phyloP scores from a whole-genome alignment of 1,140 invertebrate species.

The Triops cancriformis region DNA sequence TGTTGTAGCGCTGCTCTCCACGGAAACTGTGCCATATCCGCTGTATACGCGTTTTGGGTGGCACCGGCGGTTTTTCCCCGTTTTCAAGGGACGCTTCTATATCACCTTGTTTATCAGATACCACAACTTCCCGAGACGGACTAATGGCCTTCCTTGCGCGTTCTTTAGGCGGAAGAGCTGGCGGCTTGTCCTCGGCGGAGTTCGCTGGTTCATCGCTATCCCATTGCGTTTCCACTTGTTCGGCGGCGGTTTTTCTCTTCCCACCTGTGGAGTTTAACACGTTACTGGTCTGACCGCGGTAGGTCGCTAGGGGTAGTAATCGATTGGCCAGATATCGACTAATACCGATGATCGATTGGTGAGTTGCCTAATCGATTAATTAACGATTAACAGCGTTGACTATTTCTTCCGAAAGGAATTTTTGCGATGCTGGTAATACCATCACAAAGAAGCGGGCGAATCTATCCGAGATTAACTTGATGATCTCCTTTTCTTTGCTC shows the following conservation, averaged over 20 bases:
- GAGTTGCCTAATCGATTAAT: no score
- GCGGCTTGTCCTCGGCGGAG: not conserved
- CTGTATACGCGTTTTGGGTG: not conserved
- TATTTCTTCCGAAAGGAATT: no score
- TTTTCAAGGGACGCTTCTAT: not conserved
- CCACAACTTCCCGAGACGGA: not conserved
- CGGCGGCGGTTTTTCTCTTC: not conserved
- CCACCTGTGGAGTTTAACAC: not conserved
- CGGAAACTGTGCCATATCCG: not conserved
- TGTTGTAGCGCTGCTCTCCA: not conserved
- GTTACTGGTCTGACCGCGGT: no score
- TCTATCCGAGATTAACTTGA: no score
- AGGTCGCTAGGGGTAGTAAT: no score
- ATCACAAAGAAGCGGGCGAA: no score
- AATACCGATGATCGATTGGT: no score
- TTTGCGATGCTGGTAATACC: no score
- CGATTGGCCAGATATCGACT: no score
- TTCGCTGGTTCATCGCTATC: not conserved
- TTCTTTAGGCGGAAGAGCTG: not conserved
- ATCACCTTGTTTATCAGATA: not conserved
- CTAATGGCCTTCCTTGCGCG: not conserved
- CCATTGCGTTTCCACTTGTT: not conserved
- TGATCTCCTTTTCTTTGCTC: no score
- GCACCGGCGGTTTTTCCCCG: not conserved
- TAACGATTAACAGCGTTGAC: no score